Percentiles rank a stretch among this genome's conserved stretches.
These are phyloP conservation scores for Argynnis bischoffii DNA, from an alignment of 2,888 invertebrate species.

Conservation along the genomic window DNA sequence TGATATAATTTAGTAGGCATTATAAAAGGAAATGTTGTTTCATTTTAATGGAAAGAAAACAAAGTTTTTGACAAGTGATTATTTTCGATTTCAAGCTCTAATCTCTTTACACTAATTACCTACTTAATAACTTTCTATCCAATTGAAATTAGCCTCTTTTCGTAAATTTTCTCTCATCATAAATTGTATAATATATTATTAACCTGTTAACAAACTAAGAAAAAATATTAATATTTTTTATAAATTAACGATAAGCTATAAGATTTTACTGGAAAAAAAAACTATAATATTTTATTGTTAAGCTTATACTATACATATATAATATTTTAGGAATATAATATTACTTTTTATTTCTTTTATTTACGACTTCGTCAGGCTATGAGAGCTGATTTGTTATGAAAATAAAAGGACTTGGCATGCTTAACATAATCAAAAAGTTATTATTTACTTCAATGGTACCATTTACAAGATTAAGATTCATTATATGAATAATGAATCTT, in stretches of 20 bases:
- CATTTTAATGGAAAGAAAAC: neutral
- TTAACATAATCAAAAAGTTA: conserved; percentile 15
- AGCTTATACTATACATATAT: too few relatives aligned
- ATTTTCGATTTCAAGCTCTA: conserved; percentile 1
- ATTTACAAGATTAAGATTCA: too few relatives aligned
- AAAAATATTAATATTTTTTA: too few relatives aligned
- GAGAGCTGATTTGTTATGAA: conserved; percentile 4
- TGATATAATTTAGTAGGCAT: too few relatives aligned
- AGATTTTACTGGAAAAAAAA: too few relatives aligned
- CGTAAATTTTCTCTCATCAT: conserved; percentile 1
- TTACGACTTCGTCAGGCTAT: neutral
- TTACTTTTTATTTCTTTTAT: too few relatives aligned
- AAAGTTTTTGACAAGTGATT: neutral
- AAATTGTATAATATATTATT: neutral
- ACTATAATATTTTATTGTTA: too few relatives aligned
- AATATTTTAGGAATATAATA: too few relatives aligned
- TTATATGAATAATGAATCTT: too few relatives aligned
- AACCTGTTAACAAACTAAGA: too few relatives aligned
- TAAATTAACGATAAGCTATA: too few relatives aligned
- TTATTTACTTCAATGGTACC: neutral
- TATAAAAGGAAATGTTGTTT: too few relatives aligned
- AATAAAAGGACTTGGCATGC: conserved; percentile 12
- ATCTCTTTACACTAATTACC: conserved; percentile 15
- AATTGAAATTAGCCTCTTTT: conserved; percentile 8
- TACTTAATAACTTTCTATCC: conserved; percentile 7